Evolutionary conservation across 2,797 vertebrate species (phyloP), one percentile per base, ranked within the genome.

Genomic region (Pangasius mekongensis): DNA sequence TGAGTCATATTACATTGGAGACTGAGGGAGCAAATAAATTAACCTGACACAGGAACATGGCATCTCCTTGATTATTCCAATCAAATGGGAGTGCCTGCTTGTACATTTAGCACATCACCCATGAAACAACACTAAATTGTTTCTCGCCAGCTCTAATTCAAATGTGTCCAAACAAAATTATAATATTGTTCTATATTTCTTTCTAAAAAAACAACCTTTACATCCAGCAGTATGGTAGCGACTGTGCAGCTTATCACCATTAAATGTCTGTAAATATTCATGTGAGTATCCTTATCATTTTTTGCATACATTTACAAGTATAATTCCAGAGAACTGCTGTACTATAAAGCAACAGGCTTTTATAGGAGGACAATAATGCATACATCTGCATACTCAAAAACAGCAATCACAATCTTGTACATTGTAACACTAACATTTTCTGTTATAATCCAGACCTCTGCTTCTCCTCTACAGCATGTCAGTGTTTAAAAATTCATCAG

Each of bases 401-500:
- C 30, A 43, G 18, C 18, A 86, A n/a, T 76, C 67, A n/a, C 18
- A 52, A 20, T 52, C 43, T 56, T 24, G 52, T 71, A 27, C 54
- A 43, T 39, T 24, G 20, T 18, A 74, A 58, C 24, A 83, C 74
- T 62, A 49, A 66, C 60, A 18, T 47, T 67, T 84, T 49, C 36
- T 64, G 3, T n/a, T 62, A 64, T 39, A 39, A 22, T 64, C 82
- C 64, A 84, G 62, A 52, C 67, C 69, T 84, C 64, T 52, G 43
- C 62, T 49, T 91, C 64, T 88, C 3, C 27, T 83, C 47, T 76
- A 74, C 43, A 64, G 71, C 47, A 85, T 85, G 56, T 90, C 91
- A 91, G 83, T 47, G 91, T 86, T 85, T 92, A 92, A 92, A 91
- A 85, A 90, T 90, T 76, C 90, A 90, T 71, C 86, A 88, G 88